Evolutionary conservation across 2,797 vertebrate species (phyloP).

Genomic region (Toxotes lorentzi): DNA sequence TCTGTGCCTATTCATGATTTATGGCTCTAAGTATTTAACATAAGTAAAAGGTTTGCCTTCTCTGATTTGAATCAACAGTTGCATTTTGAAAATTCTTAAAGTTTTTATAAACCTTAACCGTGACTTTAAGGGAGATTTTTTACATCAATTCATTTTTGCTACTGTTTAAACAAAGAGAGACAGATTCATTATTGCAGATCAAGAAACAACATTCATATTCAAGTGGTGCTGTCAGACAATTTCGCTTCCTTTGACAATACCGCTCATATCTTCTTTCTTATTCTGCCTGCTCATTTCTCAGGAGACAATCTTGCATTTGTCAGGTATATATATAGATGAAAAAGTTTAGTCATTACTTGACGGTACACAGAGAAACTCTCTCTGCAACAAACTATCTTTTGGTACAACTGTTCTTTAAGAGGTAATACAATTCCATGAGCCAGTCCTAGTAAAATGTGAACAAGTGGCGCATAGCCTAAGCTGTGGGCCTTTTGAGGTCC

Average conservation of each 20-base stretch:
- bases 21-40: too few species aligned
- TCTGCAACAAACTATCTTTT: neutral
- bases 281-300: slow-evolving; percentile 9
- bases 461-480: neutral
- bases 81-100: too few species aligned
- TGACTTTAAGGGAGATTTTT: too few species aligned
- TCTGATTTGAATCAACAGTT: too few species aligned
- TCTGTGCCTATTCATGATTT: too few species aligned
- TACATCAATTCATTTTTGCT: neutral
- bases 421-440: neutral
- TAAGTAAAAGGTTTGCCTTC: too few species aligned
- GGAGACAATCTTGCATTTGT: neutral
- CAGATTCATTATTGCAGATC: too few species aligned
- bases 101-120: too few species aligned
- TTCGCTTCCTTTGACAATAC: slow-evolving; percentile 3
- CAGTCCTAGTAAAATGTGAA: neutral
- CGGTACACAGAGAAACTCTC: neutral
- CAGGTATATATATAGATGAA: neutral
- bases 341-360: neutral
- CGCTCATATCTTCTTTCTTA: slow-evolving; percentile 6
- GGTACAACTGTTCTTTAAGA: neutral
- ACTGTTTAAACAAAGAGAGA: neutral
- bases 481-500: neutral
- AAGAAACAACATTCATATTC: too few species aligned
- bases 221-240: neutral